Percentiles rank a stretch among this genome's conserved stretches.
Evolutionary conservation across 2,113 vertebrate species (phyloP).

Genomic region (Hemibagrus wyckioides): DNA sequence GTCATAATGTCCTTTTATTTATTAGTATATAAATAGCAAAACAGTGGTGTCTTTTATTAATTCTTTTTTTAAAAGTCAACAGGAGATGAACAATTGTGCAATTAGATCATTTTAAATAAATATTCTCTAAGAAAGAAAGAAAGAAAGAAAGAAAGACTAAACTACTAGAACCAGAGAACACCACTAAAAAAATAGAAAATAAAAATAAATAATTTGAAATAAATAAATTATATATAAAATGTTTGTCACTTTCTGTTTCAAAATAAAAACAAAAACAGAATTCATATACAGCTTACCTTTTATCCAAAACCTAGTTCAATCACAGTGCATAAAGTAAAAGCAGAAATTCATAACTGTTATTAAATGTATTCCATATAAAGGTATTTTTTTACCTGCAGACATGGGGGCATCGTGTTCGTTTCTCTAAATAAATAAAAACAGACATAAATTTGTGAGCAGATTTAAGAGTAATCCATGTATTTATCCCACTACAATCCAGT

Average conservation of each 20-base stretch:
- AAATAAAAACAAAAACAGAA: background rate
- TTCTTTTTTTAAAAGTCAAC: background rate
- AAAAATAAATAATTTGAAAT: too few species aligned
- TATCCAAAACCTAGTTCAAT: background rate
- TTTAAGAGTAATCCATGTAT: background rate
- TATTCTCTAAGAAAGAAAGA: too few species aligned
- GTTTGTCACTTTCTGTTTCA: background rate
- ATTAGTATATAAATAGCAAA: background rate
- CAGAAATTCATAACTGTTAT: too few species aligned
- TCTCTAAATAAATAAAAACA: slow-evolving; percentile 33
- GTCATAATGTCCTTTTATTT: background rate
- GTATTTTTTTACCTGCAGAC: slow-evolving; percentile 27
- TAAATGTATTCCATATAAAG: background rate
- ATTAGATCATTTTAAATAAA: background rate
- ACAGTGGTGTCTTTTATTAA: background rate
- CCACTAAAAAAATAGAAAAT: too few species aligned
- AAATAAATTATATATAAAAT: too few species aligned
- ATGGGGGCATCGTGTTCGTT: background rate
- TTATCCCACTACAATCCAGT: background rate
- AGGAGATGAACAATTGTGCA: background rate
- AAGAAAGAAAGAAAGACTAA: too few species aligned
- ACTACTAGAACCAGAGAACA: background rate
- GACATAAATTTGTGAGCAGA: background rate
- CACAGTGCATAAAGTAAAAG: too few species aligned
- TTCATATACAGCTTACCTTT: too few species aligned